Evolutionary conservation across 2,113 vertebrate species (phyloP).

Genomic region (Anolis sagrei): DNA sequence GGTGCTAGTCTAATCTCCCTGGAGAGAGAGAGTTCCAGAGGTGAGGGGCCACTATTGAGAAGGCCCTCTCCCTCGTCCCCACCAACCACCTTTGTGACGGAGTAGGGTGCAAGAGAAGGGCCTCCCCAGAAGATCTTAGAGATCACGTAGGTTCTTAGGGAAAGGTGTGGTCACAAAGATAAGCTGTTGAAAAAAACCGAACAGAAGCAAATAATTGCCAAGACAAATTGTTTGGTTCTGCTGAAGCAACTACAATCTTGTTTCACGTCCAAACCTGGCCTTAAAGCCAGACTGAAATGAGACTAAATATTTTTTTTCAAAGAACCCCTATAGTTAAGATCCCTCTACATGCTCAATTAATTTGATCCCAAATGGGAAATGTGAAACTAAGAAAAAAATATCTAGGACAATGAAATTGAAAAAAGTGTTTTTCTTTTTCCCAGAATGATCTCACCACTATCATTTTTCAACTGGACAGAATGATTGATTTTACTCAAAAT

Average conservation of each 20-base stretch:
- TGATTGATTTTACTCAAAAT: not conserved
- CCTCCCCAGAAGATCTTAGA: too few relatives aligned
- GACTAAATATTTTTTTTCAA: not conserved
- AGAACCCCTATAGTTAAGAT: not conserved
- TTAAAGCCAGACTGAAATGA: not conserved
- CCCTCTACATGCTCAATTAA: not conserved
- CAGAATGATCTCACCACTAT: not conserved
- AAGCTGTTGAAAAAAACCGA: not conserved
- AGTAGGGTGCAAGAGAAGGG: too few relatives aligned
- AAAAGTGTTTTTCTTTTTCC: not conserved
- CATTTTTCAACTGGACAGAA: not conserved
- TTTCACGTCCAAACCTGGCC: not conserved
- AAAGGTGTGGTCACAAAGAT: too few relatives aligned
- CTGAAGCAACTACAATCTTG: not conserved
- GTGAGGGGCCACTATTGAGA: too few relatives aligned
- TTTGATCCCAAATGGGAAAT: not conserved
- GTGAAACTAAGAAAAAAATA: not conserved
- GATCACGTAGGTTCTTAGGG: too few relatives aligned
- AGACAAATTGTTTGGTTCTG: too few relatives aligned
- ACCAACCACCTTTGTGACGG: too few relatives aligned
- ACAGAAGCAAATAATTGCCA: not conserved
- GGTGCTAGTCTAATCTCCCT: too few relatives aligned
- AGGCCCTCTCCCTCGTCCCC: too few relatives aligned
- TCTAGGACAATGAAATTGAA: not conserved
- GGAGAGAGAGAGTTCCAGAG: too few relatives aligned